These are phyloP conservation scores for Archivesica marissinica DNA, from an alignment of 1,140 invertebrate species.

Conservation along the genomic window DNA sequence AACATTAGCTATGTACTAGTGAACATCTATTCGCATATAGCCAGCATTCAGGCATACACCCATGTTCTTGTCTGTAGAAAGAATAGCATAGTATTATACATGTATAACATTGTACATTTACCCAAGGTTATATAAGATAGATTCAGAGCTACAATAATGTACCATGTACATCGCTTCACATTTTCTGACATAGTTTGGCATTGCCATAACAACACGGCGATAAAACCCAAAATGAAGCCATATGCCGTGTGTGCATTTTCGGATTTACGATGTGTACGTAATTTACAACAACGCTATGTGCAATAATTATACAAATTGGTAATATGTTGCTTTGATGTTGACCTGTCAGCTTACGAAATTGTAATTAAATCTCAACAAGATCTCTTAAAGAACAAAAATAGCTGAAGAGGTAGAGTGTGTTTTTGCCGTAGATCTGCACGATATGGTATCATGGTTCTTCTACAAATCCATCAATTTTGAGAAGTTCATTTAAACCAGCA, in stretches of 20 bases:
- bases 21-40: too few species aligned
- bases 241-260: constrained; percentile 9
- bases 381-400: constrained; percentile 10
- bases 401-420: neutral
- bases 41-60: too few species aligned
- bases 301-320: constrained; percentile 20
- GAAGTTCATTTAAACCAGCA: constrained; percentile 48
- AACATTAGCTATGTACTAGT: too few species aligned
- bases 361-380: constrained; percentile 44
- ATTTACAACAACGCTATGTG: constrained; percentile 38
- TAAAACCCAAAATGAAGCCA: constrained; percentile 33
- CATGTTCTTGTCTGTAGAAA: too few species aligned
- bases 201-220: neutral
- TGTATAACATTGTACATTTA: too few species aligned
- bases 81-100: too few species aligned
- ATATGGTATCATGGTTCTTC: constrained; percentile 42
- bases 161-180: neutral
- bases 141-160: too few species aligned
- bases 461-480: constrained; percentile 50
- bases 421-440: constrained; percentile 44
- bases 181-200: constrained; percentile 7
- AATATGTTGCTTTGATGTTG: constrained; percentile 32
- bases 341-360: constrained; percentile 36
- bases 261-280: constrained; percentile 21
- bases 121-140: too few species aligned